Conservation (phyloP, 2,113 vertebrate species). For the Menidia beryllina region DNA sequence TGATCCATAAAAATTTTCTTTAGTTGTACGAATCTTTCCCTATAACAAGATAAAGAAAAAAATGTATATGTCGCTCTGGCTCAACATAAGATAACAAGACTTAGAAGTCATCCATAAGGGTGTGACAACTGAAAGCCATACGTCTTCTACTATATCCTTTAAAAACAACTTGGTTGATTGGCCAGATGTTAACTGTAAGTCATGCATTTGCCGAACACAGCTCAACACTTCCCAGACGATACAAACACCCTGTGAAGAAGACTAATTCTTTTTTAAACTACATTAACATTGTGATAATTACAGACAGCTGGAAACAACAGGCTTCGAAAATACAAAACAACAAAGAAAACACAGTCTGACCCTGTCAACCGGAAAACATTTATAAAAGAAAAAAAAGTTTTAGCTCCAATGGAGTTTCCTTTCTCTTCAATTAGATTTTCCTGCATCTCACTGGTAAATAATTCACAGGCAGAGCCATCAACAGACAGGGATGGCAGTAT, state of each 20-base stretch:
- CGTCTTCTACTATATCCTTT: not conserved
- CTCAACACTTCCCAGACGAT: constrained; percentile 17
- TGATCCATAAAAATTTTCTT: not conserved
- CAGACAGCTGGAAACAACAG: constrained; percentile 38
- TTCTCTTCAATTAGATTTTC: constrained; percentile 76
- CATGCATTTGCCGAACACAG: constrained; percentile 16
- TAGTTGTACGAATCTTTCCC: not conserved
- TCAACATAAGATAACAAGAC: constrained; percentile 4
- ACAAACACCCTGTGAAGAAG: constrained; percentile 12
- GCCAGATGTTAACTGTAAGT: constrained; percentile 40
- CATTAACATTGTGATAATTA: constrained; percentile 54
- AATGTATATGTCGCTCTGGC: not conserved
- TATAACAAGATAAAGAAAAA: not conserved
- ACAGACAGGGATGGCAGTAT: constrained; percentile 71
- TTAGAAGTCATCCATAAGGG: constrained; percentile 1
- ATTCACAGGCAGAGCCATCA: constrained; percentile 77
- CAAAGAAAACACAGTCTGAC: constrained; percentile 33
- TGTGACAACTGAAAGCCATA: constrained; percentile 22
- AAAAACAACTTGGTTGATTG: constrained; percentile 21
- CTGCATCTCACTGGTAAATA: constrained; percentile 78
- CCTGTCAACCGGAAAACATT: constrained; percentile 33
- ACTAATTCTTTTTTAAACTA: constrained; percentile 28
- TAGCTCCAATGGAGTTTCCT: constrained; percentile 51
- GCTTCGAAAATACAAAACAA: constrained; percentile 40
- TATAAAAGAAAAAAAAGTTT: constrained; percentile 40